Percentiles rank a stretch among this genome's conserved stretches.
phyloP scores from a whole-genome alignment of 2,888 invertebrate species.

The Luperina nickerlii region DNA sequence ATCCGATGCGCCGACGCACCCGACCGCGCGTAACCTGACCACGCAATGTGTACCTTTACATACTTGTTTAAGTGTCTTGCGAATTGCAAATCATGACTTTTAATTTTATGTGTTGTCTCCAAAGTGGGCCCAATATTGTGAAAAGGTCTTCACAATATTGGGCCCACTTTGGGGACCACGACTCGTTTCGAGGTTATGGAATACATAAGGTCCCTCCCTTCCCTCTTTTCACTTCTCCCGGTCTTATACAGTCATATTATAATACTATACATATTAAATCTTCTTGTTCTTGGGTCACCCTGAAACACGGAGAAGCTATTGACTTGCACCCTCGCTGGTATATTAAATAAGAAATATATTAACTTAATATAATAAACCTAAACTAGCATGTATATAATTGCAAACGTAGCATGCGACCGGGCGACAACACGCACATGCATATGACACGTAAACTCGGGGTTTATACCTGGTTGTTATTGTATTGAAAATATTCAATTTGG shows the following conservation, averaged over 20 bases:
- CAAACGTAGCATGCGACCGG: constrained; percentile 59
- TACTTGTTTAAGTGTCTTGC: constrained; percentile 40
- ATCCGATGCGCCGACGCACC: constrained; percentile 52
- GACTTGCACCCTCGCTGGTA: neutral
- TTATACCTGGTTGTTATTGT: constrained; percentile 48
- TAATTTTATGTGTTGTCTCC: constrained; percentile 34
- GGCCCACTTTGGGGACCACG: constrained; percentile 5
- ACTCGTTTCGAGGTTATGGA: neutral
- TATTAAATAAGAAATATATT: constrained; percentile 4
- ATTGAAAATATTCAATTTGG: neutral
- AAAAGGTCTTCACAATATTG: constrained; percentile 47
- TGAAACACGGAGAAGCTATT: neutral
- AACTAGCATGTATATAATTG: constrained; percentile 37
- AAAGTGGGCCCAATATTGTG: no score
- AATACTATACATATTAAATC: neutral
- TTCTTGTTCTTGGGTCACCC: constrained; percentile 7
- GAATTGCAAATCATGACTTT: constrained; percentile 49
- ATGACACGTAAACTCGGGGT: constrained; percentile 77
- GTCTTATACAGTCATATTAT: no score
- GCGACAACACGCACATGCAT: constrained; percentile 70
- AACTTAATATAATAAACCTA: constrained; percentile 11
- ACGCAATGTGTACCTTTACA: constrained; percentile 50
- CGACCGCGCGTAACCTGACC: constrained; percentile 33
- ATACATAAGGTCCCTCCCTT: no score
- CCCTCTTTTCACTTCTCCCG: no score